A percentile compares a stretch with the other conserved stretches of the same genome.
Conservation (phyloP, 2,888 invertebrate species). For the Aelia acuminata region DNA sequence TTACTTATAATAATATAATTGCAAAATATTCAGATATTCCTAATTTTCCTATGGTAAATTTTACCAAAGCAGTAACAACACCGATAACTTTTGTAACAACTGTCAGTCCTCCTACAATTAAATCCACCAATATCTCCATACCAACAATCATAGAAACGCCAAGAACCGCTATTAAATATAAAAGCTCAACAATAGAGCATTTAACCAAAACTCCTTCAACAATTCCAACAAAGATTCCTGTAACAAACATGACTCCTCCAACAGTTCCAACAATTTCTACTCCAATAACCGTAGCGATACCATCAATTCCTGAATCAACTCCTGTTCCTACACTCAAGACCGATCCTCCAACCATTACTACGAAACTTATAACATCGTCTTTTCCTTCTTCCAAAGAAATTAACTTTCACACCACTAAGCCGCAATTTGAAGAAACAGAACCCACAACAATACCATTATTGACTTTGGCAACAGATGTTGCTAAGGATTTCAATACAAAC, state of each 20-base stretch:
- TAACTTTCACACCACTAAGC: not conserved
- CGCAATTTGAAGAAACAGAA: not conserved
- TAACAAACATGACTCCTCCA: no score
- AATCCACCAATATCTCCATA: not conserved
- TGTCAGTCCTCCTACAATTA: slow-evolving; percentile 9
- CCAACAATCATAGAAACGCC: no score
- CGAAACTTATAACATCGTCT: not conserved
- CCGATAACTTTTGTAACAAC: not conserved
- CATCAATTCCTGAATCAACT: no score
- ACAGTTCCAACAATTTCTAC: no score
- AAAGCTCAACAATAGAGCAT: no score
- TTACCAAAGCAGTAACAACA: not conserved
- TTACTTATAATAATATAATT: not conserved
- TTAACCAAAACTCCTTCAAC: not conserved
- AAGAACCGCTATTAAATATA: no score
- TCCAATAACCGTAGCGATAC: no score
- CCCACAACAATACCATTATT: not conserved
- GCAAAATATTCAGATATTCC: not conserved
- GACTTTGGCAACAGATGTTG: not conserved
- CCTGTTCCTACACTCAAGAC: not conserved
- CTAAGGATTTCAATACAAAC: not conserved
- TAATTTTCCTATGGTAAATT: not conserved
- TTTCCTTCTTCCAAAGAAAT: not conserved
- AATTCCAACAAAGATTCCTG: not conserved
- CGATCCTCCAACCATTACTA: not conserved